These are phyloP conservation scores for Novumbra hubbsi DNA, from an alignment of 2,797 vertebrate genomes.

Conservation along the genomic window DNA sequence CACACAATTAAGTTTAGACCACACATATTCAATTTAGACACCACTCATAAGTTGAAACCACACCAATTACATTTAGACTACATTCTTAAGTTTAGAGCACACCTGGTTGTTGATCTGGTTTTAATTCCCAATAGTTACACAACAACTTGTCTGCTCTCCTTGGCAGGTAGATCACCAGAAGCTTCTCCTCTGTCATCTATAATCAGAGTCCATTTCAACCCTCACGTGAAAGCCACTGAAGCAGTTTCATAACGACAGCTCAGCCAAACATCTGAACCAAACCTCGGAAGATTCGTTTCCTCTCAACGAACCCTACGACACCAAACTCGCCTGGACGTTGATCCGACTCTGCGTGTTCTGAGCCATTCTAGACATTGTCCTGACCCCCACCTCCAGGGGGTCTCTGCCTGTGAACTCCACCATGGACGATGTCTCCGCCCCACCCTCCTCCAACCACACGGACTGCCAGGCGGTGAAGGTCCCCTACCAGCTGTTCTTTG, in stretches of 20 bases:
- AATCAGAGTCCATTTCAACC: neutral
- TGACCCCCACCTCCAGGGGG: no score
- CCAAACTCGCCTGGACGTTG: neutral
- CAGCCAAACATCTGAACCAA: neutral
- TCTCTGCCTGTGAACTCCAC: neutral
- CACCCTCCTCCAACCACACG: constrained; percentile 42
- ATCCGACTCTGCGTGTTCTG: neutral
- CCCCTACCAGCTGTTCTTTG: constrained; percentile 85
- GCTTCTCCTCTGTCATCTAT: no score
- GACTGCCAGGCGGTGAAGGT: constrained; percentile 83
- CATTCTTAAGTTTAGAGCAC: no score
- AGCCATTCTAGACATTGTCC: neutral
- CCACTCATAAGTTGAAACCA: no score
- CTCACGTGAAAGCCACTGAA: neutral
- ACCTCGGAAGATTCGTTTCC: neutral
- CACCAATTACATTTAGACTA: no score
- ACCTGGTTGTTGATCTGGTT: no score
- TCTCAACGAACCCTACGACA: neutral
- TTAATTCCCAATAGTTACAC: no score
- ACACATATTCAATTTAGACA: no score
- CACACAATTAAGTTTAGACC: no score
- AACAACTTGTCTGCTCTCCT: no score
- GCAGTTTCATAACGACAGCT: neutral
- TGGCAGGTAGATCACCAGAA: no score
- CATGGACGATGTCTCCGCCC: constrained; percentile 44